Evolutionary conservation across 2,113 vertebrate species (phyloP).

Genomic region (Miniopterus natalensis): DNA sequence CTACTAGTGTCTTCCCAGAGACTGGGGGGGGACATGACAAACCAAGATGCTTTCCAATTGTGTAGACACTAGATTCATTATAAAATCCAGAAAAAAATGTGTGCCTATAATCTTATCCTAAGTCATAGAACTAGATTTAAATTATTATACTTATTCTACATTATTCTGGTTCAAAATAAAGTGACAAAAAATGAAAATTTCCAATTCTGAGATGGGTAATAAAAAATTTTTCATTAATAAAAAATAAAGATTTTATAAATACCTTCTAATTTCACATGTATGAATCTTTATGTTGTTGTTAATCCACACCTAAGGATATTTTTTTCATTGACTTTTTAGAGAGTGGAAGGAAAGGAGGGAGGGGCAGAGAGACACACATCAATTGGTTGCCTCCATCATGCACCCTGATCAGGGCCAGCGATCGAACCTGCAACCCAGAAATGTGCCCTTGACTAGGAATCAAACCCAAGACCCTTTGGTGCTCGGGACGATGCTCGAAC

Average conservation of each 20-base stretch:
- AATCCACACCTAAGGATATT: too few relatives aligned
- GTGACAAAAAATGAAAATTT: slow-evolving; percentile 37
- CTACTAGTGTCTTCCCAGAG: background rate
- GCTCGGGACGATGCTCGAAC: too few relatives aligned
- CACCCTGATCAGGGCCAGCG: too few relatives aligned
- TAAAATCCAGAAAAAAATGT: slow-evolving; percentile 7
- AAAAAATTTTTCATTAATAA: background rate
- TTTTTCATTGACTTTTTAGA: too few relatives aligned
- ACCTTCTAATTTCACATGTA: slow-evolving; percentile 34
- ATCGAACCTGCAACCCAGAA: too few relatives aligned
- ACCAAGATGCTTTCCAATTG: background rate
- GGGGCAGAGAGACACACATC: too few relatives aligned
- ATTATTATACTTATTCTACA: background rate
- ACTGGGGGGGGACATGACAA: background rate
- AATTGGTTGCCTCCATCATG: too few relatives aligned
- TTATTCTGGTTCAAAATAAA: slow-evolving; percentile 50
- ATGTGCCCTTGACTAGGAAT: too few relatives aligned
- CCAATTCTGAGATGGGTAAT: background rate
- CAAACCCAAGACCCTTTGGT: too few relatives aligned
- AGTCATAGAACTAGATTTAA: background rate
- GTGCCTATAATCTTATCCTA: background rate
- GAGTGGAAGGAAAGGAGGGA: too few relatives aligned
- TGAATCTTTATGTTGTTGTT: background rate
- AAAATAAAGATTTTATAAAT: slow-evolving; percentile 27
- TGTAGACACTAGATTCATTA: slow-evolving; percentile 7